phyloP scores from a whole-genome alignment of 2,888 invertebrate species.

The Trachelus iudaicus region DNA sequence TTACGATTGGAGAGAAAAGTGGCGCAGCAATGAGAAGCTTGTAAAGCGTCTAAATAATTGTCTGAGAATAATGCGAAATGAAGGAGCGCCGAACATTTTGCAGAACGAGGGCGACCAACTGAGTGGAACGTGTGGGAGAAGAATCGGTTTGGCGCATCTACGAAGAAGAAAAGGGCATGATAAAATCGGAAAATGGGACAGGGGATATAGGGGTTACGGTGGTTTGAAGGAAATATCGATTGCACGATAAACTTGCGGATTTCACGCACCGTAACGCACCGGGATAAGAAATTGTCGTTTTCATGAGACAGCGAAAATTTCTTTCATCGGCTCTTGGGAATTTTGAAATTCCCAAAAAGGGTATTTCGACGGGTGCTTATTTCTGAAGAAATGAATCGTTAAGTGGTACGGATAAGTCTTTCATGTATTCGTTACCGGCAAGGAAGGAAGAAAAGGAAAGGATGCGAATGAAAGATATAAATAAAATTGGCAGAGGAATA shows the following conservation, averaged over 20 bases:
- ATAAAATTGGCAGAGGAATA: background rate
- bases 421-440: background rate
- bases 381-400: background rate
- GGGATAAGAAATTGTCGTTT: background rate
- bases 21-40: background rate
- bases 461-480: background rate
- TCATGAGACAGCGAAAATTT: background rate
- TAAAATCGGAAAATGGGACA: background rate
- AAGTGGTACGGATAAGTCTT: background rate
- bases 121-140: slow-evolving; percentile 1
- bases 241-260: background rate
- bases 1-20: background rate
- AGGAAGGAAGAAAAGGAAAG: background rate
- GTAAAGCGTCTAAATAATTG: background rate
- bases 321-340: background rate
- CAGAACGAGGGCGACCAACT: slow-evolving; percentile 9
- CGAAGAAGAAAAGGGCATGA: slow-evolving; percentile 10
- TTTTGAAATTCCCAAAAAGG: background rate
- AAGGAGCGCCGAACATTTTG: slow-evolving; percentile 9
- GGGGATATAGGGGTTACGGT: background rate
- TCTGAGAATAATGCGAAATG: background rate
- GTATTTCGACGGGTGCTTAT: background rate
- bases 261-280: background rate
- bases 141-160: slow-evolving; percentile 16
- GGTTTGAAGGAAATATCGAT: background rate